Evolutionary conservation across 2,113 vertebrate species (phyloP), one percentile per base, ranked within the genome.

Genomic region (Rhombomys opimus): DNA sequence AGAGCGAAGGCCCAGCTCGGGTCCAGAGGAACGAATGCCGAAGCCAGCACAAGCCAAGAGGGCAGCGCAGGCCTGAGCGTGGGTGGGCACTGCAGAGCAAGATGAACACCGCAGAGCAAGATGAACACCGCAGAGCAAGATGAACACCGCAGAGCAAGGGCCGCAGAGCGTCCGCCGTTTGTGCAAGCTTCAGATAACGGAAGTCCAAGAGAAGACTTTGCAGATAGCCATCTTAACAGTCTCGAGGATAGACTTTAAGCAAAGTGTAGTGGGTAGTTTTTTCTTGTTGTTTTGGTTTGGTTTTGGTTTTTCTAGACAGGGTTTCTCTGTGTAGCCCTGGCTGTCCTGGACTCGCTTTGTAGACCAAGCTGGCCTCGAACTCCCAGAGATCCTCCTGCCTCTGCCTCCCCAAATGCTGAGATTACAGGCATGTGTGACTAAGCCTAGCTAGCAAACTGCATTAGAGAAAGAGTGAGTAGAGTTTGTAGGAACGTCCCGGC

Each of bases 191-290:
- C 52, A 77, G 75, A n/a, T 27, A 23, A 46, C 80, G 80, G 14
- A 76, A 61, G 75, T 20, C n/a, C 72, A 86, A 38, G 70, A 73
- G 32, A 52, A 90, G 17, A 95, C 76, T 94, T 68, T 68, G 2
- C 67, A 84, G 90, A 67, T 57, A 84, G 63, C 76, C 76, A 9
- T 54, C 54, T 57, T 52, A 88, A 70, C 67, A 50, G 32, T 86
- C 81, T 63, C 59, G 70, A 90, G 87, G 35, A 70, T 59, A 86
- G 41, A 93, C n/a, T 67, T 80, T 76, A 87, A 91, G 85, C 35
- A 61, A 65, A 89, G 13, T 41, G 77, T 22, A 38, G 22, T 32
- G 84, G 70, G 73, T 46, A 46, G 46, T 46, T 46, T 46, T 46
- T 46, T 46, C 3, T 46, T 46, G 46, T 46, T 46, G 46, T 46